Conservation (phyloP, 30 jellyfish, hydroid and myxozoan genomes). For the Hydra vulgaris region DNA sequence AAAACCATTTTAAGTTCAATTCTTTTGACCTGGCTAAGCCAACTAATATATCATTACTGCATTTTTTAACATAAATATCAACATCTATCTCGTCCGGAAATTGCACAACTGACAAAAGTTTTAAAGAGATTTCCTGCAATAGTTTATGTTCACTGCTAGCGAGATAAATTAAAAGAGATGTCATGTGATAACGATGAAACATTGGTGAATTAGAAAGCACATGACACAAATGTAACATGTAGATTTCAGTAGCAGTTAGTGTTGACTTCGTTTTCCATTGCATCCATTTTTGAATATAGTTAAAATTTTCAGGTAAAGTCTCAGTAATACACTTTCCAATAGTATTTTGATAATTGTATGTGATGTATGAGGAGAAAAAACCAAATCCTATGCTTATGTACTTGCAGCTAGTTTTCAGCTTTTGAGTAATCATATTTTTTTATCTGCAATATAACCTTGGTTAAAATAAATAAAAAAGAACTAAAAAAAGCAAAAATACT, state of each 20-base stretch:
- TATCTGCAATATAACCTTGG: background rate
- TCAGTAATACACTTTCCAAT: background rate
- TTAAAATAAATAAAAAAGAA: too few relatives aligned
- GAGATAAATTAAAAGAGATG: slow-evolving; percentile 10
- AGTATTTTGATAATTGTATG: slow-evolving; percentile 14
- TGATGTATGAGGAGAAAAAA: slow-evolving; percentile 7
- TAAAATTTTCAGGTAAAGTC: background rate
- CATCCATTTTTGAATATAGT: slow-evolving; percentile 9
- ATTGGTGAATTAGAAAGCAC: slow-evolving; percentile 7
- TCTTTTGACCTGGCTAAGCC: slow-evolving; percentile 22
- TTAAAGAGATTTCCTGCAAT: slow-evolving; percentile 6
- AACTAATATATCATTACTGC: slow-evolving; percentile 7
- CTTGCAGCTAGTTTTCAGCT: slow-evolving; percentile 24
- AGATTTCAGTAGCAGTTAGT: slow-evolving; percentile 4
- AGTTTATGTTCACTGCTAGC: slow-evolving; percentile 14
- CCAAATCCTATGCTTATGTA: slow-evolving; percentile 25
- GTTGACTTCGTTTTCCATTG: slow-evolving; percentile 23
- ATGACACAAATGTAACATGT: slow-evolving; percentile 10
- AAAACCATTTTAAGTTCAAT: slow-evolving; percentile 11
- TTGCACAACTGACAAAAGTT: slow-evolving; percentile 13
- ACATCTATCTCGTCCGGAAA: slow-evolving; percentile 13
- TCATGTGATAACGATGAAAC: slow-evolving; percentile 20
- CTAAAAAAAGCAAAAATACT: too few relatives aligned
- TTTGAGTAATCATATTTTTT: slow-evolving; percentile 3
- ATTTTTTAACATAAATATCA: slow-evolving; percentile 9